A percentile compares a stretch with the other conserved stretches of the same genome.
These are phyloP conservation scores for Bufo gargarizans DNA, from an alignment of 2,113 vertebrate species.

Conservation along the genomic window DNA sequence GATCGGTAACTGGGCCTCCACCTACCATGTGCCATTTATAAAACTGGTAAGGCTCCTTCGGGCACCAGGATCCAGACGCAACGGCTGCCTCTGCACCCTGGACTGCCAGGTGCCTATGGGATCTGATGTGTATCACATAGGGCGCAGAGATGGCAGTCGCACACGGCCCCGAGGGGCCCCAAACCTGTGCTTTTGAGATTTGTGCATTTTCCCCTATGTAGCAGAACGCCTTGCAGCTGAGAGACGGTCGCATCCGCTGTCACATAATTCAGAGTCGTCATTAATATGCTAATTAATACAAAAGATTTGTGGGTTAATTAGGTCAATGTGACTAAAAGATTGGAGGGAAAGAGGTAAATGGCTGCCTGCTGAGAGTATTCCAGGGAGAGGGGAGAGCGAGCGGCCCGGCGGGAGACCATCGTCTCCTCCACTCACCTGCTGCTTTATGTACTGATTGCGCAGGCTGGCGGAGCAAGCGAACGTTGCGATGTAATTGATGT, in stretches of 20 bases:
- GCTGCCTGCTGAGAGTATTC: slow-evolving; percentile 31
- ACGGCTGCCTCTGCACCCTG: too few species aligned
- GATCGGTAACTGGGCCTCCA: too few species aligned
- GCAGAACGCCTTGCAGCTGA: background rate
- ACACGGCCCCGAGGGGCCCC: background rate
- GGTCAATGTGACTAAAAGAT: slow-evolving; percentile 43
- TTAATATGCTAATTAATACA: slow-evolving; percentile 43
- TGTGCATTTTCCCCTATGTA: background rate
- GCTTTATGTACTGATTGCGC: slow-evolving; percentile 30
- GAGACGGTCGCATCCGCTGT: background rate
- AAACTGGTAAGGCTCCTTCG: too few species aligned
- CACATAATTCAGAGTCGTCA: background rate
- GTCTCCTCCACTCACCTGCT: slow-evolving; percentile 28
- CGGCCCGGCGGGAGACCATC: background rate
- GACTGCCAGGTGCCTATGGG: too few species aligned
- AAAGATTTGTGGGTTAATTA: slow-evolving; percentile 49
- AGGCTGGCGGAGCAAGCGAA: background rate
- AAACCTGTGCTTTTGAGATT: background rate
- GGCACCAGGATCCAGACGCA: too few species aligned
- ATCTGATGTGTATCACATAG: background rate
- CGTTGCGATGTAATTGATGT: slow-evolving; percentile 17
- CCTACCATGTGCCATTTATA: too few species aligned
- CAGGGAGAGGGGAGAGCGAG: background rate
- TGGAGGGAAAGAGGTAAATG: slow-evolving; percentile 27
- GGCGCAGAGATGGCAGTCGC: background rate